Base-by-base conservation (phyloP, 1,140 invertebrate species). In the Glossosoma conforme region DNA sequence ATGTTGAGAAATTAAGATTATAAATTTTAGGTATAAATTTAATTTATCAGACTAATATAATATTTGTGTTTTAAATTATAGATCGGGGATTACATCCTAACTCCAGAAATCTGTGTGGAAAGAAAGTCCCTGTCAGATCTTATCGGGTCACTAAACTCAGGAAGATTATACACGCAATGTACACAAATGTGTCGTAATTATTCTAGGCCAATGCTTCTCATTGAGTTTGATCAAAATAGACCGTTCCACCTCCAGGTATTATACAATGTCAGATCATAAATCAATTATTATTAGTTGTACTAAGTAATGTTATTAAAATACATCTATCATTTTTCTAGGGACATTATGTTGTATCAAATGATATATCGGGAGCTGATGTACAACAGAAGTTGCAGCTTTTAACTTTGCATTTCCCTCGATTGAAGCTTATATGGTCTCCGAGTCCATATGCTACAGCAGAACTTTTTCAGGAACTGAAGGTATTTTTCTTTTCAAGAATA, bases 1-100 rank as follows among this genome's bases (percentile, higher is more conserved):
- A n/a, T n/a, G n/a, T n/a, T n/a, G n/a, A n/a, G n/a, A n/a, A n/a
- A n/a, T n/a, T n/a, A n/a, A n/a, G n/a, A n/a, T n/a, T n/a, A n/a
- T n/a, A n/a, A n/a, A n/a, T n/a, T n/a, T n/a, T n/a, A n/a, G n/a
- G n/a, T n/a, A n/a, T n/a, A n/a, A n/a, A n/a, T n/a, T n/a, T 47
- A 32, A 47, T 17, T 49, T n/a, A 13, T 42, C 15, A 17, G 19
- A 25, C 9, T 21, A n/a, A n/a, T n/a, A n/a, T n/a, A 22, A 30
- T 35, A 30, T 30, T 30, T 30, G 8, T n/a, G n/a, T n/a, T n/a
- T n/a, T n/a, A n/a, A n/a, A 41, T 65, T 63, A 38, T 56, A 89
- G 88, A 85, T 98, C 38, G 95, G 95, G 1, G 97, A 99, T 72
- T 99, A 99, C 65, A 95, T 99, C 60, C 73, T 99, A 1, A 95